A percentile compares a stretch with the other conserved stretches of the same genome.
These are phyloP conservation scores for Parazoanthus darwini DNA, from an alignment of 92 coral and sea anemone genomes.

Conservation along the genomic window DNA sequence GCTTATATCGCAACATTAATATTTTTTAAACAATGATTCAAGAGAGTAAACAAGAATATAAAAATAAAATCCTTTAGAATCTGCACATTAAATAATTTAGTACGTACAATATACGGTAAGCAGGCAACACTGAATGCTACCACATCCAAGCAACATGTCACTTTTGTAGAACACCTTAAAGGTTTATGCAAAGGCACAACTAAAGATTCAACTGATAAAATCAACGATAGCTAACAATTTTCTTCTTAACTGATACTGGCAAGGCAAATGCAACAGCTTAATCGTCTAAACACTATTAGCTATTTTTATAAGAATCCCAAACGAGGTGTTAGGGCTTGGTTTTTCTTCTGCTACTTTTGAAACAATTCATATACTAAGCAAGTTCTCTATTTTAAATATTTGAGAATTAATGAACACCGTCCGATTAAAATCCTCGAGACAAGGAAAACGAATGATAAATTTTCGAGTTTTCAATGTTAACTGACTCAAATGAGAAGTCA, in stretches of 20 bases:
- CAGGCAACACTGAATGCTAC: neutral
- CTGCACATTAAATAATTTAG: constrained; percentile 33
- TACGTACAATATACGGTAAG: neutral
- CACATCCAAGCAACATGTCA: neutral
- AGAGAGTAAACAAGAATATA: constrained; percentile 26
- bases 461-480: no score
- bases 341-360: no score
- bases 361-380: no score
- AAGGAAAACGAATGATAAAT: no score
- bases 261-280: neutral
- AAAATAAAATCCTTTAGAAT: constrained; percentile 35
- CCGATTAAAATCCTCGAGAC: no score
- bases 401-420: no score
- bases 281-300: neutral
- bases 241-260: neutral
- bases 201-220: neutral
- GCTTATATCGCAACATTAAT: neutral
- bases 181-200: neutral
- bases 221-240: neutral
- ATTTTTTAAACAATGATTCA: constrained; percentile 17
- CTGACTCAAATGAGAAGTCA: no score
- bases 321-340: no score
- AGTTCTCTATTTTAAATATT: no score
- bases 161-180: neutral
- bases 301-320: no score